Percentiles rank a stretch among this genome's conserved stretches.
phyloP scores from a whole-genome alignment of 2,113 vertebrate species.

The Benitochromis conjunctus region DNA sequence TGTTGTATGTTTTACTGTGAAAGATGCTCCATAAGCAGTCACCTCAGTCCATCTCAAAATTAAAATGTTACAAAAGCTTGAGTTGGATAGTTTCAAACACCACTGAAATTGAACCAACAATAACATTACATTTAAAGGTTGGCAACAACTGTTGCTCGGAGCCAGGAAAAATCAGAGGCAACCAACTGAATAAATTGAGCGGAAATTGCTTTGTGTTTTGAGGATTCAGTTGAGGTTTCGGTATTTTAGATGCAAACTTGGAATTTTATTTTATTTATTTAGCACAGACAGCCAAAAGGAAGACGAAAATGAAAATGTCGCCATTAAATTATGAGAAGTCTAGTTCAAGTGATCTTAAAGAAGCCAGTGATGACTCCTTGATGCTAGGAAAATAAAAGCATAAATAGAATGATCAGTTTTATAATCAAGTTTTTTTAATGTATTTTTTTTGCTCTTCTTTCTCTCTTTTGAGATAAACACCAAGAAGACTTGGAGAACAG shows the following conservation, averaged over 20 bases:
- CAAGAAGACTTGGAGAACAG: accelerated
- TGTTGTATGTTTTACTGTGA: background rate
- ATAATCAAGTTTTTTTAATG: background rate
- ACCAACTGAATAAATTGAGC: background rate
- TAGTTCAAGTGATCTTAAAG: background rate
- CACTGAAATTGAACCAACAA: background rate
- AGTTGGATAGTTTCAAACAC: background rate
- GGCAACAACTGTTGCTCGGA: background rate
- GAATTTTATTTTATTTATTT: background rate
- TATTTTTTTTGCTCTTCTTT: background rate
- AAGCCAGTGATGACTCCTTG: background rate
- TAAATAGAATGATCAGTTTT: background rate
- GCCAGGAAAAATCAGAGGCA: background rate
- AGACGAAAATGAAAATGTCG: background rate
- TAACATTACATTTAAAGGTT: background rate
- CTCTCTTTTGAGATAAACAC: background rate
- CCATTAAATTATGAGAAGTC: background rate
- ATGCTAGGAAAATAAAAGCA: background rate
- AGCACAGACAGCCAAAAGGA: background rate
- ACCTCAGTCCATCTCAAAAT: background rate
- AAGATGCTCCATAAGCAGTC: background rate
- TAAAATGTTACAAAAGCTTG: background rate
- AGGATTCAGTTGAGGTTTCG: background rate
- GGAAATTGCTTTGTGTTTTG: background rate
- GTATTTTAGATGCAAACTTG: background rate